These are phyloP conservation scores for Labia minor DNA, from an alignment of 2,888 invertebrate species.

Conservation along the genomic window DNA sequence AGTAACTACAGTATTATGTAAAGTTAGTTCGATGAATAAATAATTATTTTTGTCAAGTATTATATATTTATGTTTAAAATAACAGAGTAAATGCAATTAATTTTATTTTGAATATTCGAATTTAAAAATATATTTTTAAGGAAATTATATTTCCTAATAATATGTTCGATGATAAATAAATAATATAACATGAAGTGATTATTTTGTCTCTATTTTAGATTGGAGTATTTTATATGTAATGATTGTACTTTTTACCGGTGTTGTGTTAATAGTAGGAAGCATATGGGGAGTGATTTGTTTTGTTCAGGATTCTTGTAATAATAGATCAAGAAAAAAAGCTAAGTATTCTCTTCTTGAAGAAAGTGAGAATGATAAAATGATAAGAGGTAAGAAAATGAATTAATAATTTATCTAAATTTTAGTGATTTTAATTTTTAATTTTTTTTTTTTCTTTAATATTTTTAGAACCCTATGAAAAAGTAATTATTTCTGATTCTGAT, in stretches of 20 bases:
- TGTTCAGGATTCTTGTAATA: constrained; percentile 45
- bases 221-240: constrained; percentile 92
- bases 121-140: too few species aligned
- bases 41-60: too few species aligned
- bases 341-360: constrained; percentile 63
- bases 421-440: constrained; percentile 21
- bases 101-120: too few species aligned
- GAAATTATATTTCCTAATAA: too few species aligned
- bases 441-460: constrained; percentile 28
- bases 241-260: constrained; percentile 51
- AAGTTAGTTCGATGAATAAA: too few species aligned
- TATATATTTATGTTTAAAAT: too few species aligned
- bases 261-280: constrained; percentile 49
- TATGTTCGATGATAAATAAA: too few species aligned
- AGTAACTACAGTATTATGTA: too few species aligned
- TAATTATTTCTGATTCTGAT: constrained; percentile 62
- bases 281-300: constrained; percentile 54
- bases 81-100: too few species aligned
- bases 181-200: too few species aligned
- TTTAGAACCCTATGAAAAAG: constrained; percentile 50
- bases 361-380: constrained; percentile 45
- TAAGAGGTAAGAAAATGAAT: constrained; percentile 21
- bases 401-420: constrained; percentile 19
- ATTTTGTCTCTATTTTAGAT: too few species aligned
- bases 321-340: constrained; percentile 40